Percentiles rank a stretch among this genome's conserved stretches.
These are phyloP conservation scores for Cylas formicarius DNA, from an alignment of 1,140 invertebrate genomes.

Conservation along the genomic window DNA sequence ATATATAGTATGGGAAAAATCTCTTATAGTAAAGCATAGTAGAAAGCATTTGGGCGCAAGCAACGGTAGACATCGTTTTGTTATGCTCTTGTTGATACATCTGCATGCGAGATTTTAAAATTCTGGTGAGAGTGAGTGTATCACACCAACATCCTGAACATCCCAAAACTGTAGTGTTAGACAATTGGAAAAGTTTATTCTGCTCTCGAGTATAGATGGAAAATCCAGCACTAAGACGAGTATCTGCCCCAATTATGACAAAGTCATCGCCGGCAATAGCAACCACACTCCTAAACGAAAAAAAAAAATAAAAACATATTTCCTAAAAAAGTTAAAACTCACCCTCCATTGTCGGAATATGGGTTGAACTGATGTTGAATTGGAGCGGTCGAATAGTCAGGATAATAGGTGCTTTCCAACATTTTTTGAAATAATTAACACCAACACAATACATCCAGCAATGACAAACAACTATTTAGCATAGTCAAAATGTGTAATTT, in stretches of 20 bases:
- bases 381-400: slow-evolving; percentile 55
- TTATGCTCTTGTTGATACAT: slow-evolving; percentile 95
- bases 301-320: slow-evolving; percentile 12
- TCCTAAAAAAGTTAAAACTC: slow-evolving; percentile 29
- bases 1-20: slow-evolving; percentile 98
- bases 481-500: too few relatives aligned
- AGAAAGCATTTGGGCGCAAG: slow-evolving; percentile 91
- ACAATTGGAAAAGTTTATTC: slow-evolving; percentile 75
- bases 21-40: slow-evolving; percentile 94
- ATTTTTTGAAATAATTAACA: too few relatives aligned
- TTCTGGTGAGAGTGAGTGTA: slow-evolving; percentile 82
- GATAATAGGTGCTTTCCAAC: slow-evolving; percentile 48
- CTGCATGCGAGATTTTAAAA: slow-evolving; percentile 81
- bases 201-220: slow-evolving; percentile 83
- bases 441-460: too few relatives aligned
- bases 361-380: slow-evolving; percentile 61
- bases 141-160: slow-evolving; percentile 96
- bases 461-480: too few relatives aligned
- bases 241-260: slow-evolving; percentile 72
- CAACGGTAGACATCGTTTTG: slow-evolving; percentile 85
- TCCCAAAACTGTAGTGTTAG: slow-evolving; percentile 77
- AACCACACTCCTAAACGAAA: slow-evolving; percentile 62
- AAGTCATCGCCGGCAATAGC: slow-evolving; percentile 77
- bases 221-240: slow-evolving; percentile 85
- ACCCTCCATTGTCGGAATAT: slow-evolving; percentile 73